A percentile compares a stretch with the other conserved stretches of the same genome.
Evolutionary conservation across 2,797 vertebrate genomes (phyloP).

Genomic region (Sebastes cheni): DNA sequence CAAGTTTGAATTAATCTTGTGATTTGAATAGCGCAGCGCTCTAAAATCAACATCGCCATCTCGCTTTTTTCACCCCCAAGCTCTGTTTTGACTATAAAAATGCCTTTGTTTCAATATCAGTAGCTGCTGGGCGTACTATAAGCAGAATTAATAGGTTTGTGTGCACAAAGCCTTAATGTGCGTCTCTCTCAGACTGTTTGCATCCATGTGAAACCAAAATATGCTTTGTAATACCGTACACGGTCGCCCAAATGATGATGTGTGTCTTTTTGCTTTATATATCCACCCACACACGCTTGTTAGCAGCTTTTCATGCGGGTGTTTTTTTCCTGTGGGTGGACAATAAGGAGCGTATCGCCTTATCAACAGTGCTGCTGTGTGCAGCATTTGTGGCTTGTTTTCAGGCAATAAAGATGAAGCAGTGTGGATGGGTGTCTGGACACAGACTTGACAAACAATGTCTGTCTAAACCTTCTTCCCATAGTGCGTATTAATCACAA

Average conservation of each 20-base stretch:
- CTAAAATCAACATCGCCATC: slow-evolving; percentile 20
- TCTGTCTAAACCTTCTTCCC: background rate
- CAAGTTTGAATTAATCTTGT: slow-evolving; percentile 46
- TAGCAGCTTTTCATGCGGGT: slow-evolving; percentile 31
- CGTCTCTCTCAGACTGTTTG: slow-evolving; percentile 1
- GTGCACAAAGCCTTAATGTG: slow-evolving; percentile 6
- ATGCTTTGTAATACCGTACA: slow-evolving; percentile 37
- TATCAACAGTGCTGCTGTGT: slow-evolving; percentile 40
- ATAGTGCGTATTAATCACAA: background rate
- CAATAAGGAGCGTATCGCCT: slow-evolving; percentile 28
- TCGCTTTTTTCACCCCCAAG: background rate
- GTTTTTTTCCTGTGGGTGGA: slow-evolving; percentile 53
- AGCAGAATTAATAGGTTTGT: slow-evolving; percentile 25
- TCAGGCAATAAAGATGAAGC: slow-evolving; percentile 22
- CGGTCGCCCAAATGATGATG: slow-evolving; percentile 17
- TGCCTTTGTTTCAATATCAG: slow-evolving; percentile 17
- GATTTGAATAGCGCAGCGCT: slow-evolving; percentile 26
- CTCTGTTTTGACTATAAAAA: slow-evolving; percentile 30
- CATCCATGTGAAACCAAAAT: slow-evolving; percentile 25
- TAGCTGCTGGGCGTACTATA: slow-evolving; percentile 1
- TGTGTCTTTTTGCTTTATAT: slow-evolving; percentile 39
- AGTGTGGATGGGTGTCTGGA: background rate
- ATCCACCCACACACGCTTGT: slow-evolving; percentile 43
- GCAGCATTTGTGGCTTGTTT: slow-evolving; percentile 32
- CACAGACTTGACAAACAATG: slow-evolving; percentile 5